Conservation (phyloP, 2,113 vertebrate genomes). For the Daphoenositta chrysoptera region DNA sequence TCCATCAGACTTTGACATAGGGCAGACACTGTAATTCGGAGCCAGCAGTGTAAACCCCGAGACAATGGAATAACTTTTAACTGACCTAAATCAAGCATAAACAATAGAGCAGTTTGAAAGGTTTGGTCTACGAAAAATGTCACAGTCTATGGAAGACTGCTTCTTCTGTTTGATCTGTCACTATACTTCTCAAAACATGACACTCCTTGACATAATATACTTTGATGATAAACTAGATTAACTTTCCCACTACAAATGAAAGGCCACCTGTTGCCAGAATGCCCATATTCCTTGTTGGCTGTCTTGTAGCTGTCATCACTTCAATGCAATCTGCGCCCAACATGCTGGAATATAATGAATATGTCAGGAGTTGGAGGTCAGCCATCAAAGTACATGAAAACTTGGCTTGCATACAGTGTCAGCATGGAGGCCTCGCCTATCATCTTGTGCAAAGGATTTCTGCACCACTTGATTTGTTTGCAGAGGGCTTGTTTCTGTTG, state of each 20-base stretch:
- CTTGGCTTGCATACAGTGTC: slow-evolving; percentile 80
- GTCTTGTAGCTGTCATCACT: slow-evolving; percentile 87
- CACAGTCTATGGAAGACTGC: slow-evolving; percentile 71
- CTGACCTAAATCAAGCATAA: slow-evolving; percentile 69
- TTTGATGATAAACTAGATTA: slow-evolving; percentile 88
- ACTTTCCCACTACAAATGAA: slow-evolving; percentile 81
- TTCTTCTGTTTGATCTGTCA: slow-evolving; percentile 79
- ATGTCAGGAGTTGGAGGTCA: slow-evolving; percentile 88
- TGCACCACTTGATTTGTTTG: slow-evolving; percentile 86
- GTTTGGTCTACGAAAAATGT: slow-evolving; percentile 68
- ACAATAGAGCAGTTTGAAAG: slow-evolving; percentile 71
- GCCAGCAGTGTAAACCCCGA: slow-evolving; percentile 15
- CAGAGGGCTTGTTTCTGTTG: slow-evolving; percentile 83
- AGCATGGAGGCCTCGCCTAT: slow-evolving; percentile 77
- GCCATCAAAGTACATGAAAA: slow-evolving; percentile 87
- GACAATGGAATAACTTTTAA: slow-evolving; percentile 61
- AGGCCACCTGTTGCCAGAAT: slow-evolving; percentile 86
- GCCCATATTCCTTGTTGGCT: slow-evolving; percentile 81
- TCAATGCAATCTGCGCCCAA: slow-evolving; percentile 79
- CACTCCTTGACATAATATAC: slow-evolving; percentile 79
- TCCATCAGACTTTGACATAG: slow-evolving; percentile 24
- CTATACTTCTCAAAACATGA: slow-evolving; percentile 76
- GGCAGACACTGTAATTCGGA: slow-evolving; percentile 44
- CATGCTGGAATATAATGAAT: slow-evolving; percentile 87
- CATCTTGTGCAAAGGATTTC: slow-evolving; percentile 82